phyloP scores from a whole-genome alignment of 2,888 invertebrate species.

The Aleiodes alternator region DNA sequence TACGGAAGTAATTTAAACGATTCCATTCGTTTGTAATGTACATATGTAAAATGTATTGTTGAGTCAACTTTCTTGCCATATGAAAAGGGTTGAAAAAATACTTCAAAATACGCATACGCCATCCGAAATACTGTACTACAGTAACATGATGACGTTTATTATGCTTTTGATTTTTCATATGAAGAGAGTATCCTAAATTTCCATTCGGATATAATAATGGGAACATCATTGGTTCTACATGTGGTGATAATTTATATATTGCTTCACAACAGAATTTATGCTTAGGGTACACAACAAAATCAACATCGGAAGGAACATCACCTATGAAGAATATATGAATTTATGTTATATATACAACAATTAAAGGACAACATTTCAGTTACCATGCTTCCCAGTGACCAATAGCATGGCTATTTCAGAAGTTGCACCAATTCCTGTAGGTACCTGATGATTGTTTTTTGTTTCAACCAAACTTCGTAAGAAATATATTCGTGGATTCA shows the following conservation, averaged over 20 bases:
- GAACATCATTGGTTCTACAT: not conserved
- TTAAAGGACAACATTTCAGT: too few relatives aligned
- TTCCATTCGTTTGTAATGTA: constrained; percentile 1
- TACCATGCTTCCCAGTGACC: not conserved
- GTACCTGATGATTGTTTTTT: not conserved
- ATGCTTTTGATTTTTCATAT: not conserved
- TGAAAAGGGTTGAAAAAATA: too few relatives aligned
- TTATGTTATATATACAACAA: too few relatives aligned
- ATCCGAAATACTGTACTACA: too few relatives aligned
- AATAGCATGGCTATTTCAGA: not conserved
- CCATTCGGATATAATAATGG: not conserved
- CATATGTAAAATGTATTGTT: not conserved
- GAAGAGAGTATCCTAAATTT: not conserved
- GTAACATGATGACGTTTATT: not conserved
- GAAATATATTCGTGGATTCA: not conserved
- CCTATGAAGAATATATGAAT: too few relatives aligned
- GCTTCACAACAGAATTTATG: not conserved
- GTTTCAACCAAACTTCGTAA: not conserved
- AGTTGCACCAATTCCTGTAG: not conserved
- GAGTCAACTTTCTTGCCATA: not conserved
- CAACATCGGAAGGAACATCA: not conserved
- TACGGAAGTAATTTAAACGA: not conserved
- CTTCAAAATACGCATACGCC: too few relatives aligned
- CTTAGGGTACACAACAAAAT: not conserved
- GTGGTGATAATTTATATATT: not conserved